Evolutionary conservation across 2,797 vertebrate species (phyloP), one percentile per base, ranked within the genome.

Genomic region (Pteropus rufus): DNA sequence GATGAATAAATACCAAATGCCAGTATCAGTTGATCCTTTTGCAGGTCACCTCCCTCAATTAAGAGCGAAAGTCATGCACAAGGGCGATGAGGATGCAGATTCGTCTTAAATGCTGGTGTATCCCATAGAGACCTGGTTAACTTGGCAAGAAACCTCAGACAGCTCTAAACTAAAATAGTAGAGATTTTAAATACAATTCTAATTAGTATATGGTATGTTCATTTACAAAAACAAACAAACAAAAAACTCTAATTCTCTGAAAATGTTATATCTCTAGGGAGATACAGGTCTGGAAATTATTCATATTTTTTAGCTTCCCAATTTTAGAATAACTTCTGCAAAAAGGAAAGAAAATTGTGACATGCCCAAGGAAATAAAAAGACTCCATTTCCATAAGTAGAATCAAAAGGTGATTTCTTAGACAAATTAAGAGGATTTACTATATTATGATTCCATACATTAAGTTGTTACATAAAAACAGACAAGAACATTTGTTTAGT

Each of bases 291-390:
- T 92, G 19, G 23, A 94, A 93, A 86, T 96, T 84, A 93, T 60
- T 93, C 46, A 54, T 34, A 18, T 49, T 69, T 76, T 82, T 72
- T 9, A n/a, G 75, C n/a, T 67, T 39, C 12, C 31, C 65, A 65
- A 36, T 46, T 96, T 94, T 91, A 86, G 87, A 92, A 88, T 46
- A 94, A 76, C 14, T 88, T 93, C 58, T 54, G 10, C 60, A n/a
- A 82, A 96, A 95, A 83, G 73, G 54, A 19, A 72, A 80, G 83
- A 77, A 76, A 3, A 5, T 86, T 44, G 34, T 86, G 58, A 94
- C 58, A 83, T 86, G 73, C 41, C 75, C 77, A 93, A 94, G 44
- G 90, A 95, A 89, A 90, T 41, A 75, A 79, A 90, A 93, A 65
- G 54, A 76, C 12, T 60, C 12, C 12, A 77, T 76, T 89, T 93